Evolutionary conservation across 2,113 vertebrate genomes (phyloP), one percentile per base, ranked within the genome.

Genomic region (Mobula birostris): DNA sequence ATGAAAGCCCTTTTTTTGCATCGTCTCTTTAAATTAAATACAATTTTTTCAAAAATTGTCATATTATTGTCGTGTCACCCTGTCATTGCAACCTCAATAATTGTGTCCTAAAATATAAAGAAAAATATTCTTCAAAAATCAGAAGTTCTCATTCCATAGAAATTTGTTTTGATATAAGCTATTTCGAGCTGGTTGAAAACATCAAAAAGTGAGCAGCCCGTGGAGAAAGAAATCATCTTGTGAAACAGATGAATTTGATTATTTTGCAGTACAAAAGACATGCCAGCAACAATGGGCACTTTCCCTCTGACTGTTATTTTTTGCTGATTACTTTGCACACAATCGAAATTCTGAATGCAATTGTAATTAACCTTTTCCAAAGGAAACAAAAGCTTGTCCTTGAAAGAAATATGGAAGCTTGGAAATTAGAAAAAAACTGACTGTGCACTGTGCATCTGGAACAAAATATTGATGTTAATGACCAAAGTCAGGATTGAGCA

Each of bases 351-450:
- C 5, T 0, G 5, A 27, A 21, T 56, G 36, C 2, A 5, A 19
- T 74, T 48, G 40, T 29, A 93, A 29, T 93, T 93, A 93, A 24
- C 68, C 48, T 72, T 72, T 93, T 40, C 11, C 32, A 14, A 56
- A 70, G 70, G 72, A 40, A 76, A 74, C 74, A 11, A 29, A 74
- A 93, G 48, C 9, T 12, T 56, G 40, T 7, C 36, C 15, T 76
- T 93, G 91, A 74, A 93, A 93, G 70, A 40, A 27, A 74, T 72
- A 48, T 74, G 68, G 61, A 93, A 93, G n/a, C 90, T 70, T 92
- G 90, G 4, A 15, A 48, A 74, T 40, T 48, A 90, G 12, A 56
- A 93, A 11, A 76, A 48, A 1, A 24, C 5, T 93, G 66, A 6
- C 32, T 74, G 70, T 40, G 9, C 68, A 74, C 29, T 66, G n/a